Evolutionary conservation across 1,140 invertebrate species (phyloP).

Genomic region (Zophobas morio): DNA sequence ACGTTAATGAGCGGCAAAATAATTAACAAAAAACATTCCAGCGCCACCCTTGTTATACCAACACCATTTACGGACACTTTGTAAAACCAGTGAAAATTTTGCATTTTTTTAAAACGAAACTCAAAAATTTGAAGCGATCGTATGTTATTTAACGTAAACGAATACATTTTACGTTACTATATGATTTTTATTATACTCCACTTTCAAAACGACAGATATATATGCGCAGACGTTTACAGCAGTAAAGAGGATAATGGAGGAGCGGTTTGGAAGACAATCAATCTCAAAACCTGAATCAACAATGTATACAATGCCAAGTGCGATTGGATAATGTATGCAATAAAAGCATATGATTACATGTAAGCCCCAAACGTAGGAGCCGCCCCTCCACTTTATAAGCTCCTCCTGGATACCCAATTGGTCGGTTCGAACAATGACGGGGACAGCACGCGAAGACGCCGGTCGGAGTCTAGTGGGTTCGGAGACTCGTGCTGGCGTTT

Average conservation of each 20-base stretch:
- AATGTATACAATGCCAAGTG: constrained; percentile 58
- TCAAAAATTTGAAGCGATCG: no score
- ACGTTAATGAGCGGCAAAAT: no score
- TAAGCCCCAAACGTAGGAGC: constrained; percentile 53
- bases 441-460: constrained; percentile 34
- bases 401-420: constrained; percentile 63
- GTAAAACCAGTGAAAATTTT: no score
- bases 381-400: constrained; percentile 62
- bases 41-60: no score
- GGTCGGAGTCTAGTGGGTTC: constrained; percentile 40
- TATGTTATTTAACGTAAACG: no score
- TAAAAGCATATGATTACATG: constrained; percentile 67
- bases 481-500: constrained; percentile 47
- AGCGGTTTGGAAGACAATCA: constrained; percentile 34
- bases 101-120: no score
- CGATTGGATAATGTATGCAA: constrained; percentile 66
- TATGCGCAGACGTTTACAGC: not conserved
- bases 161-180: not conserved
- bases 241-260: constrained; percentile 20
- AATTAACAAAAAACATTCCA: no score
- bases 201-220: not conserved
- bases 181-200: not conserved
- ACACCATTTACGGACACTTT: no score
- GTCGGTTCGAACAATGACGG: constrained; percentile 43
- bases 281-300: constrained; percentile 50